Percentiles rank a stretch among this genome's conserved stretches.
Conservation (phyloP, 2,113 vertebrate genomes). For the Nycticorax nycticorax region DNA sequence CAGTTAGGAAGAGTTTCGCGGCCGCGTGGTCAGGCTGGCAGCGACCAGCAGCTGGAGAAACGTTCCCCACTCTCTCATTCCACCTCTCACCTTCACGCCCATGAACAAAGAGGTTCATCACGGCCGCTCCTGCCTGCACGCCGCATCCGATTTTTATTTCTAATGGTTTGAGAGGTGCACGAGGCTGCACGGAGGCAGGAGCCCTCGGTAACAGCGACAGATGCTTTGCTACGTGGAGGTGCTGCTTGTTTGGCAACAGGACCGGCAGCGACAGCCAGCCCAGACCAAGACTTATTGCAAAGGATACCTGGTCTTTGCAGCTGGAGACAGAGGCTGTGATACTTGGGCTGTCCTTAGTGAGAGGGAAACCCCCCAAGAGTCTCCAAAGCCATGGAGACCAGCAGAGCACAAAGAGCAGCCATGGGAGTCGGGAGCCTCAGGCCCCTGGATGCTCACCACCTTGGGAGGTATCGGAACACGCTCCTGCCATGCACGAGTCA, state of each 20-base stretch:
- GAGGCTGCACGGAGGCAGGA: neutral
- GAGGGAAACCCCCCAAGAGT: neutral
- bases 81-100: neutral
- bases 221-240: neutral
- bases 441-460: neutral
- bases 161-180: neutral
- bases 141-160: neutral
- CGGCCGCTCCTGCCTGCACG: neutral
- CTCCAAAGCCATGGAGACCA: neutral
- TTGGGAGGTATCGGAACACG: neutral
- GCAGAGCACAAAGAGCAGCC: neutral
- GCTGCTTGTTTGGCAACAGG: neutral
- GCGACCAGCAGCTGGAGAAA: accelerated
- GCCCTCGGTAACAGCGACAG: neutral
- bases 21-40: accelerated
- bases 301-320: neutral
- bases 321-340: neutral
- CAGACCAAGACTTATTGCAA: neutral
- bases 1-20: neutral
- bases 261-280: neutral
- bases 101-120: neutral
- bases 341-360: neutral
- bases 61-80: neutral
- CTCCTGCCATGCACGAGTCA: accelerated
- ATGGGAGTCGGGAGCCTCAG: neutral